Conservation (phyloP, 2,888 invertebrate genomes). For the Zaprionus bogoriensis region DNA sequence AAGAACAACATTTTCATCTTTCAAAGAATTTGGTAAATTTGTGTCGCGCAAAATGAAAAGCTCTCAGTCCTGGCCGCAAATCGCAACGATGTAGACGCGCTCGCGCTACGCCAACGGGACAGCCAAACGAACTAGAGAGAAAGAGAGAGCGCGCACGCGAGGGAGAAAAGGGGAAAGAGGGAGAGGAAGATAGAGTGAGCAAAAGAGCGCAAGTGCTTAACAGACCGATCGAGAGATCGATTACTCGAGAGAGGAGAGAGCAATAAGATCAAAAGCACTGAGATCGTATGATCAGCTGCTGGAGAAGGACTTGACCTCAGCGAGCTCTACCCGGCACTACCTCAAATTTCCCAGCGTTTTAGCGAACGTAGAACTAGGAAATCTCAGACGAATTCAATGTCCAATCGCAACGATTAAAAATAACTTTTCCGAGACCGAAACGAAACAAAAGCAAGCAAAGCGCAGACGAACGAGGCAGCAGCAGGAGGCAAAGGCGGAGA, state of each 20-base stretch:
- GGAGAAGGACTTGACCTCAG: too few relatives aligned
- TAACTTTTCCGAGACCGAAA: conserved; percentile 68
- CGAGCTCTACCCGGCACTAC: not conserved
- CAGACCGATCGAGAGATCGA: too few relatives aligned
- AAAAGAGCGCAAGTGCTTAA: too few relatives aligned
- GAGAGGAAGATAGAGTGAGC: not conserved
- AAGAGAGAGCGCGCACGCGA: not conserved
- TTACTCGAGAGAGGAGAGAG: too few relatives aligned
- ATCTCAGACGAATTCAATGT: conserved; percentile 63
- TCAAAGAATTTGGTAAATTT: conserved; percentile 66
- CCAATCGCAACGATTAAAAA: conserved; percentile 77
- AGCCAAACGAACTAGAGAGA: conserved; percentile 23
- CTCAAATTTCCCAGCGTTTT: not conserved
- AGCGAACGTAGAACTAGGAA: not conserved
- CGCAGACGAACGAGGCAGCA: too few relatives aligned
- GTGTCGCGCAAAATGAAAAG: conserved; percentile 74
- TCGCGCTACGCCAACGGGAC: conserved; percentile 41
- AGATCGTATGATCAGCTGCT: too few relatives aligned
- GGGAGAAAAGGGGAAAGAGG: not conserved
- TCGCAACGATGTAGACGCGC: conserved; percentile 81
- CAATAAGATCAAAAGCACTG: too few relatives aligned
- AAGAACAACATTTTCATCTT: conserved; percentile 74
- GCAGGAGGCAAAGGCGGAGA: too few relatives aligned
- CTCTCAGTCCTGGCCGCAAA: conserved; percentile 82
- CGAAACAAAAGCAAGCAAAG: conserved; percentile 64